These are phyloP conservation scores for Aptenodytes patagonicus DNA, from an alignment of 2,113 vertebrate genomes.

Conservation along the genomic window DNA sequence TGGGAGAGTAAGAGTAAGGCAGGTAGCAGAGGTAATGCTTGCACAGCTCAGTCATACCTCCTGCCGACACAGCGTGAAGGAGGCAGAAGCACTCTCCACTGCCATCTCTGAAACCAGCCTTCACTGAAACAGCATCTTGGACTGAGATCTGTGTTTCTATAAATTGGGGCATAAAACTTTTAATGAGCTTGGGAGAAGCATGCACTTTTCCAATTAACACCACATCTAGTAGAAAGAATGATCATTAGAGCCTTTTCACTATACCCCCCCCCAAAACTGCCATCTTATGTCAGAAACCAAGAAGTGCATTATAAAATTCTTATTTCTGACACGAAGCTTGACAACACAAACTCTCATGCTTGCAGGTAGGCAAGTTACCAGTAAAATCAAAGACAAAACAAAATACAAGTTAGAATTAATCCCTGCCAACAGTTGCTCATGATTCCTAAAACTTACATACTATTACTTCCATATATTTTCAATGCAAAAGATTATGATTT, in stretches of 20 bases:
- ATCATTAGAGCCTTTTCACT: no score
- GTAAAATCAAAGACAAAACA: background rate
- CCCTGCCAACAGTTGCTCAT: background rate
- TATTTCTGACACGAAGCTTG: background rate
- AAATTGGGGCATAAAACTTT: background rate
- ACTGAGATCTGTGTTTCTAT: fast-evolving
- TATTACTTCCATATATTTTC: background rate
- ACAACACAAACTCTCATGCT: background rate
- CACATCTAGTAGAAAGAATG: background rate
- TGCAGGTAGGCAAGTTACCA: background rate
- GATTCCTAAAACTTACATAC: background rate
- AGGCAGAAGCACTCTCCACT: background rate
- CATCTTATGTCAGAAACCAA: background rate
- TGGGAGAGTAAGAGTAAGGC: background rate
- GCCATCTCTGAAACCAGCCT: background rate
- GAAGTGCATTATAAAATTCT: background rate
- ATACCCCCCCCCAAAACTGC: background rate
- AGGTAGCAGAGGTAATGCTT: background rate
- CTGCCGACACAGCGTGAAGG: fast-evolving
- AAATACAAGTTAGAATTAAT: background rate
- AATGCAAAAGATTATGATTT: background rate
- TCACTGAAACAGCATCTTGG: background rate
- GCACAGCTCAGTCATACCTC: background rate
- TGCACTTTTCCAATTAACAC: background rate
- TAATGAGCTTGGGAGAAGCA: background rate